These are phyloP conservation scores for Helogale parvula DNA, from an alignment of 2,113 vertebrate species.

Conservation along the genomic window DNA sequence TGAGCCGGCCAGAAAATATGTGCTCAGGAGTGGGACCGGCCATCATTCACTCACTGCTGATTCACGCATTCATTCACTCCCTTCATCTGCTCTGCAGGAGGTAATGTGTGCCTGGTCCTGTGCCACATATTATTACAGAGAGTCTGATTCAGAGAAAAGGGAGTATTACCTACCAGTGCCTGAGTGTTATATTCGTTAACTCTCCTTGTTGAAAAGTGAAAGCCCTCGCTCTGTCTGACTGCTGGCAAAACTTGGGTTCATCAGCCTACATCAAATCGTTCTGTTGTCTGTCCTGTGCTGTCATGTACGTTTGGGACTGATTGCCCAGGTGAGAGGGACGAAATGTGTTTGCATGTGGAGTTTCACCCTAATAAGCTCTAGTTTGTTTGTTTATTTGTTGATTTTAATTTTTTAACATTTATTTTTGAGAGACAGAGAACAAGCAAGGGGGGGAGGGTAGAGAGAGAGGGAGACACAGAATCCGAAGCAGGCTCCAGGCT, in stretches of 20 bases:
- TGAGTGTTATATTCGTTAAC: background rate
- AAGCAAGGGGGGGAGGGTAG: too few relatives aligned
- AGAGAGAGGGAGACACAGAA: too few relatives aligned
- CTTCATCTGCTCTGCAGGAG: background rate
- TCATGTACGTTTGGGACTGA: background rate
- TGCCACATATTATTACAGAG: accelerated
- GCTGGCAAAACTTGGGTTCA: background rate
- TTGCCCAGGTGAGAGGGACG: background rate
- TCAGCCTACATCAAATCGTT: background rate
- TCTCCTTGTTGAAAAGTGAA: background rate
- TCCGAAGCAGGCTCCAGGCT: too few relatives aligned
- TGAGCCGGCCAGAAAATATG: background rate
- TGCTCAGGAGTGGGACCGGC: too few relatives aligned
- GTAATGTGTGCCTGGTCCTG: background rate
- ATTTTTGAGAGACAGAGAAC: too few relatives aligned
- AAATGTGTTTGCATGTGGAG: background rate
- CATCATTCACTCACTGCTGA: background rate
- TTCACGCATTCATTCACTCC: background rate
- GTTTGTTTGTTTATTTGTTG: background rate
- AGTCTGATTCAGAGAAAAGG: background rate
- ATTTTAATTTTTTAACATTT: too few relatives aligned
- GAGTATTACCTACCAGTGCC: background rate
- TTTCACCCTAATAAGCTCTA: background rate
- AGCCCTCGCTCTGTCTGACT: background rate
- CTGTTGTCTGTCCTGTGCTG: background rate